phyloP scores from a whole-genome alignment of 2,888 invertebrate species.

The Sympetrum striolatum region DNA sequence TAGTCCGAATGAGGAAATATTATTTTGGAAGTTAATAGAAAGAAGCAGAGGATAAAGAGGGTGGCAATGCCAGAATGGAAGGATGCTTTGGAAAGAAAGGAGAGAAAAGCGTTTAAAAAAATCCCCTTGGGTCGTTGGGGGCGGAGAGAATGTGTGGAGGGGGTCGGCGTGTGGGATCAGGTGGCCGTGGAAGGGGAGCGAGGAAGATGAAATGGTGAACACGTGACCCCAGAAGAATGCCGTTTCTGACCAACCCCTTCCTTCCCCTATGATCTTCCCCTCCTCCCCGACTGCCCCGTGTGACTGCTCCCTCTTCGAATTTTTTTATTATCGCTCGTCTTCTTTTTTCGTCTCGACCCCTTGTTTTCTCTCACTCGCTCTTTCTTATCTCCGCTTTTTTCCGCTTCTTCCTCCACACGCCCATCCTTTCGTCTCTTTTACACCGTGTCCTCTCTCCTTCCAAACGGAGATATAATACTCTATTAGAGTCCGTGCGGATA shows the following conservation, averaged over 20 bases:
- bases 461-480: neutral
- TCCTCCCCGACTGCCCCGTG: neutral
- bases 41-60: neutral
- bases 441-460: neutral
- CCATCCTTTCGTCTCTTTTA: neutral
- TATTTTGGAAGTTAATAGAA: neutral
- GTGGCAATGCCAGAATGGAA: neutral
- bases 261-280: neutral
- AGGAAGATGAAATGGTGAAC: slow-evolving; percentile 17
- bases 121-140: neutral
- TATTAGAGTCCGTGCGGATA: neutral
- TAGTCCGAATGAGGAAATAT: neutral
- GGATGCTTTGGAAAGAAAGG: neutral
- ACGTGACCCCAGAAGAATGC: slow-evolving; percentile 41
- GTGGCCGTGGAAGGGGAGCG: neutral
- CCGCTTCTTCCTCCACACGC: neutral
- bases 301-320: neutral
- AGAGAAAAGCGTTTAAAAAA: neutral
- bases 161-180: neutral
- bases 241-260: slow-evolving; percentile 35
- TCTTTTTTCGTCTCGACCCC: neutral
- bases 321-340: neutral
- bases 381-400: neutral
- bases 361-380: neutral
- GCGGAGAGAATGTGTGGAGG: neutral